Evolutionary conservation across 2,797 vertebrate genomes (phyloP), one percentile per base, ranked within the genome.

Genomic region (Sebastes diaconus): DNA sequence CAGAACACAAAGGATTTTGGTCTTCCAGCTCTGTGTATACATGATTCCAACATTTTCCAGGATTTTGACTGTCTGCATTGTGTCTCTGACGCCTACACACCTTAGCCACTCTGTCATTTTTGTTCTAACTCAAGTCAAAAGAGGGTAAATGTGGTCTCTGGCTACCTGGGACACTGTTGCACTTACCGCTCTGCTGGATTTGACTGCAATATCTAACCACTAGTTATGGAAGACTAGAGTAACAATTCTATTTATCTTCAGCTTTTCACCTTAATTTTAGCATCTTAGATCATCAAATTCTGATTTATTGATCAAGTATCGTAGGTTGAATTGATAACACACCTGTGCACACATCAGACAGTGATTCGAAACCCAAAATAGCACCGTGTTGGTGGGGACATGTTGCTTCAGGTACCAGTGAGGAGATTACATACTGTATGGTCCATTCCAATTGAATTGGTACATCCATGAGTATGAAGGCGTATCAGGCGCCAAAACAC

Each of bases 171-270:
- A 50, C 42, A 50, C 1, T 50, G 16, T 46, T 46, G 42, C 42
- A 1, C 16, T 16, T 46, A 18, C 16, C 6, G 0, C 24, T 24
- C 27, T 58, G 57, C 79, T 34, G 14, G 25, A 79, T 57, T 57
- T 5, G 2, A 0, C 27, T 32, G 5, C 34, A 55, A 54, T 66
- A 68, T 77, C 42, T 80, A 57, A 84, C 70, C 70, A n/a, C 50
- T 65, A 80, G 76, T 78, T 73, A 84, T 76, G 61, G 20, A n/a
- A 20, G 39, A 73, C 60, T 16, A 78, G 60, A 70, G 22, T 27
- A 60, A 68, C 46, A 46, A 29, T 57, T 61, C 67, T 57, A 39
- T 59, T 69, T 42, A 73, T 39, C 71, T 65, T 63, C 27, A 64
- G 42, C n/a, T 4, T 36, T 52, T 32, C 20, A 27, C 24, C 72